Evolutionary conservation across 2,797 vertebrate genomes (phyloP).

Genomic region (Aeoliscus strigatus): DNA sequence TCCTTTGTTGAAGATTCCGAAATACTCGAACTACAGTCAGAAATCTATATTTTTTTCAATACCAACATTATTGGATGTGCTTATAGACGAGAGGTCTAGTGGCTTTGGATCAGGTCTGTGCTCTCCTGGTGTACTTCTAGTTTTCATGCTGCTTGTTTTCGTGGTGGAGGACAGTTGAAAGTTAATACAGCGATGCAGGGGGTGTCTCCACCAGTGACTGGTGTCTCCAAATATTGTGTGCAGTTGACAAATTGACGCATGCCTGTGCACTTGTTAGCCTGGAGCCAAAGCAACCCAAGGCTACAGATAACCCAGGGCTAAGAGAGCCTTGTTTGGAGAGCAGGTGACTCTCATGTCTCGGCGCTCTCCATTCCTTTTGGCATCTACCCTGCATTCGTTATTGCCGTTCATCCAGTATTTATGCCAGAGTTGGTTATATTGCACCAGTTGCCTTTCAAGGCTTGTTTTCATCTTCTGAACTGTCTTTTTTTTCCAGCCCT

Average conservation of each 20-base stretch:
- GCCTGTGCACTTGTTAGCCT: constrained; percentile 29
- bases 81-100: too few species aligned
- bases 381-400: constrained; percentile 53
- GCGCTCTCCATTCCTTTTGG: constrained; percentile 39
- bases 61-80: too few species aligned
- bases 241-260: constrained; percentile 29
- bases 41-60: too few species aligned
- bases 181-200: constrained; percentile 12
- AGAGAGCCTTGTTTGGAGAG: constrained; percentile 32
- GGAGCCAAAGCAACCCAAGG: constrained; percentile 47
- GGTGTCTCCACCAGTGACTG: constrained; percentile 8
- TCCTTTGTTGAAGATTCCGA: too few species aligned
- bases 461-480: constrained; percentile 61
- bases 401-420: constrained; percentile 59
- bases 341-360: constrained; percentile 41
- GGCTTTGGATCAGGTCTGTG: too few species aligned
- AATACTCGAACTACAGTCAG: too few species aligned
- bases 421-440: constrained; percentile 57
- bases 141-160: not conserved
- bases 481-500: constrained; percentile 21
- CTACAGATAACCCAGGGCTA: constrained; percentile 51
- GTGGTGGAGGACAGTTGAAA: constrained; percentile 11
- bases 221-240: constrained; percentile 36
- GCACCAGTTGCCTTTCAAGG: constrained; percentile 57
- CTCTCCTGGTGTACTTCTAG: not conserved